A percentile compares a stretch with the other conserved stretches of the same genome.
Conservation (phyloP, 2,113 vertebrate genomes). For the Cyanoliseus patagonus region DNA sequence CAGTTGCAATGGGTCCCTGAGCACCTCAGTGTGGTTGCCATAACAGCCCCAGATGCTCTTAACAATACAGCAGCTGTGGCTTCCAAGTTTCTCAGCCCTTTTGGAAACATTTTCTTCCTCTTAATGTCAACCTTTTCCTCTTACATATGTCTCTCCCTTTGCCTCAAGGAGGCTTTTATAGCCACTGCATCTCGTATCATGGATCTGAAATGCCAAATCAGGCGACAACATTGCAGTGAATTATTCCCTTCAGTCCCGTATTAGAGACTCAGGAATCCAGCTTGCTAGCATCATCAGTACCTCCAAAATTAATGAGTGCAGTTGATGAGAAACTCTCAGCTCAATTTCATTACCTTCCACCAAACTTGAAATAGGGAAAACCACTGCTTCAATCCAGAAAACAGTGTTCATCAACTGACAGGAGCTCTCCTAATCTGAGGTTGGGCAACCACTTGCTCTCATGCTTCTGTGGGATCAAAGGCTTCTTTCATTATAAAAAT, state of each 20-base stretch:
- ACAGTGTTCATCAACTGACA: neutral
- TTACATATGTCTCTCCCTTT: neutral
- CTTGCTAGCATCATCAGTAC: neutral
- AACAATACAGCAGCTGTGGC: neutral
- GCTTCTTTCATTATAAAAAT: neutral
- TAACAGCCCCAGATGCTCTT: neutral
- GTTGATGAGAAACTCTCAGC: neutral
- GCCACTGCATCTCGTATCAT: fast-evolving
- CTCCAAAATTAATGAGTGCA: neutral
- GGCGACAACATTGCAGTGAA: neutral
- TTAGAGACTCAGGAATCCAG: neutral
- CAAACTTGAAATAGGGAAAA: neutral
- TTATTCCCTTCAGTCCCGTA: neutral
- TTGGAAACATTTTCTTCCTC: neutral
- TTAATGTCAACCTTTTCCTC: neutral
- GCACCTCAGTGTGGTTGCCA: neutral
- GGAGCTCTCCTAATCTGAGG: neutral
- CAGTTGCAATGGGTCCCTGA: neutral
- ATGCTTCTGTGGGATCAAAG: neutral
- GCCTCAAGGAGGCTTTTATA: neutral
- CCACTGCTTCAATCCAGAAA: neutral
- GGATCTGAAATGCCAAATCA: neutral
- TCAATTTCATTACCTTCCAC: neutral
- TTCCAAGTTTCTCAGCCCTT: neutral
- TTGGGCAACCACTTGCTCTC: neutral